phyloP scores from a whole-genome alignment of 2,888 invertebrate genomes.

The Machimus rusticus region DNA sequence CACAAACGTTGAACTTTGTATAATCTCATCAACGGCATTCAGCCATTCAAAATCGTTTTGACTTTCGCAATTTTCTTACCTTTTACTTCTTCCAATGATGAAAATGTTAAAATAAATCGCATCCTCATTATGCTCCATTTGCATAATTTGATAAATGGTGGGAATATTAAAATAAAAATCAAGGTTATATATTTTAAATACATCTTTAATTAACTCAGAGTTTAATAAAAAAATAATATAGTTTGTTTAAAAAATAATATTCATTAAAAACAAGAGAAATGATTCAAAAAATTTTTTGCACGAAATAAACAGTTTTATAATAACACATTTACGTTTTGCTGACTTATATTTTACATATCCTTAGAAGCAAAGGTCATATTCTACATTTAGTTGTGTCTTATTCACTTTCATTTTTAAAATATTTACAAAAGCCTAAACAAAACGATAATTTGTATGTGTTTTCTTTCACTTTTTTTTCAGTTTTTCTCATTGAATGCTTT shows the following conservation, averaged over 20 bases:
- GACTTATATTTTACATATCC: conserved; percentile 33
- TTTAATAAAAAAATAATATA: conserved; percentile 40
- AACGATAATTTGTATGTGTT: conserved; percentile 25
- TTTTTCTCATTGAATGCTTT: conserved; percentile 12
- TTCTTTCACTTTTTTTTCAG: conserved; percentile 1
- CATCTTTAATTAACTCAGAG: conserved; percentile 35
- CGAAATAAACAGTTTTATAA: conserved; percentile 39
- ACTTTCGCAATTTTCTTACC: neutral
- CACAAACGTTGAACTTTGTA: no score
- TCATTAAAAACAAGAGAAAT: conserved; percentile 34
- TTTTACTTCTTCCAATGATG: neutral
- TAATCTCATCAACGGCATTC: no score
- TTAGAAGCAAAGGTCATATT: conserved; percentile 17
- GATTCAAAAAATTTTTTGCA: conserved; percentile 40
- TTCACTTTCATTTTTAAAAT: conserved; percentile 29
- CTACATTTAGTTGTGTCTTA: conserved; percentile 32
- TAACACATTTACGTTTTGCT: conserved; percentile 34
- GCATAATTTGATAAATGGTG: neutral
- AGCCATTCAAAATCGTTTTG: no score
- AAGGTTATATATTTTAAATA: conserved; percentile 5
- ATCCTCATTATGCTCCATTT: neutral
- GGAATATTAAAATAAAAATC: neutral
- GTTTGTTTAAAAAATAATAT: conserved; percentile 38
- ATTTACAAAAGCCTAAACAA: conserved; percentile 40
- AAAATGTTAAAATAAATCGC: neutral